phyloP scores from a whole-genome alignment of 2,888 invertebrate species.

The Brenthis ino region DNA sequence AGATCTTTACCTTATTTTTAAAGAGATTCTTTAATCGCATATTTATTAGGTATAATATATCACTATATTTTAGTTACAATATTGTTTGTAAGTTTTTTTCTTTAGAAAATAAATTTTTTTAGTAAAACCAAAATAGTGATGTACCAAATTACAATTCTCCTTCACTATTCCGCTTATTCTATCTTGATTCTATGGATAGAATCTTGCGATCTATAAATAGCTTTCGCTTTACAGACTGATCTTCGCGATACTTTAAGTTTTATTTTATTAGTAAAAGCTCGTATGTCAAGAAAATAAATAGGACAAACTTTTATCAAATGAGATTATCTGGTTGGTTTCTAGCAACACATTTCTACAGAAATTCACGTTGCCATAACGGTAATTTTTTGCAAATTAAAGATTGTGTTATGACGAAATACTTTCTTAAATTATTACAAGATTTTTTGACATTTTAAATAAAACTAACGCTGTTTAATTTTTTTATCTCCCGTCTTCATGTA shows the following conservation, averaged over 20 bases:
- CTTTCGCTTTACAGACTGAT: slow-evolving; percentile 5
- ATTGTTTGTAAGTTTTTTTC: too few species aligned
- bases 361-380: slow-evolving; percentile 10
- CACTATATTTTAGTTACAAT: too few species aligned
- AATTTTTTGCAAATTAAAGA: neutral
- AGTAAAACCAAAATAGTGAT: neutral
- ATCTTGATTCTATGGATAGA: neutral
- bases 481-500: too few species aligned
- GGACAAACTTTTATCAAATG: slow-evolving; percentile 40
- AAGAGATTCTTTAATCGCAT: too few species aligned
- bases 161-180: too few species aligned
- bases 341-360: slow-evolving; percentile 7
- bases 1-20: too few species aligned
- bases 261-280: slow-evolving; percentile 19
- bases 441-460: neutral
- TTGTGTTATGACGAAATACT: too few species aligned
- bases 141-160: neutral
- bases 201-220: slow-evolving; percentile 8
- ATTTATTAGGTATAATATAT: too few species aligned
- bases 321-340: slow-evolving; percentile 39
- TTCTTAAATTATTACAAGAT: too few species aligned
- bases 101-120: too few species aligned
- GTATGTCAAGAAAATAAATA: slow-evolving; percentile 5
- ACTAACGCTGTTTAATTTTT: too few species aligned
- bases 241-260: slow-evolving; percentile 22